Percentiles rank a stretch among this genome's conserved stretches.
These are phyloP conservation scores for Bombus huntii DNA, from an alignment of 1,140 invertebrate species.

Conservation along the genomic window DNA sequence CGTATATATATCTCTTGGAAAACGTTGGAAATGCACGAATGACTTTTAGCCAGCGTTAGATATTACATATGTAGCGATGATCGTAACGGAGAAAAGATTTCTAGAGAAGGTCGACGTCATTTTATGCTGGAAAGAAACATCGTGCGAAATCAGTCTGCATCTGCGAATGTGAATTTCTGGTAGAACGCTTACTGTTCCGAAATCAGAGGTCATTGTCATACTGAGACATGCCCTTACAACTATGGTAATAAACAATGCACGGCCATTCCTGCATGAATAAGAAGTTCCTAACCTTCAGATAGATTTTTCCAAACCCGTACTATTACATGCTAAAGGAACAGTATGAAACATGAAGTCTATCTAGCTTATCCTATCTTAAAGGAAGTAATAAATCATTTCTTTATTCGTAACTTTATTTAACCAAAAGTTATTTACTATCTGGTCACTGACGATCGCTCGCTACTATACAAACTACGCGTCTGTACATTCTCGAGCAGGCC, in stretches of 20 bases:
- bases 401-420: background rate
- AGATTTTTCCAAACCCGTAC: background rate
- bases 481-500: background rate
- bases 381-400: background rate
- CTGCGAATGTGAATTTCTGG: background rate
- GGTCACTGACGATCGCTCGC: background rate
- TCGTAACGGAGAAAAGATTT: too few species aligned
- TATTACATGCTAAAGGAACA: background rate
- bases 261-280: background rate
- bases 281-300: background rate
- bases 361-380: too few species aligned
- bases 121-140: background rate
- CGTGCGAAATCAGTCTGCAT: background rate
- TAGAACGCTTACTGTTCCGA: background rate
- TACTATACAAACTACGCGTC: background rate
- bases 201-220: background rate
- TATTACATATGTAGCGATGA: too few species aligned
- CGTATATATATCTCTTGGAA: too few species aligned
- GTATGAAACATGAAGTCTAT: too few species aligned
- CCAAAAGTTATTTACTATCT: background rate
- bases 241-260: background rate
- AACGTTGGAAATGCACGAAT: background rate
- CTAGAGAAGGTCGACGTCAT: too few species aligned
- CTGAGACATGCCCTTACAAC: background rate
- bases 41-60: too few species aligned